Base-by-base conservation (phyloP, 2,797 vertebrate species). In the Siniperca obscura region DNA sequence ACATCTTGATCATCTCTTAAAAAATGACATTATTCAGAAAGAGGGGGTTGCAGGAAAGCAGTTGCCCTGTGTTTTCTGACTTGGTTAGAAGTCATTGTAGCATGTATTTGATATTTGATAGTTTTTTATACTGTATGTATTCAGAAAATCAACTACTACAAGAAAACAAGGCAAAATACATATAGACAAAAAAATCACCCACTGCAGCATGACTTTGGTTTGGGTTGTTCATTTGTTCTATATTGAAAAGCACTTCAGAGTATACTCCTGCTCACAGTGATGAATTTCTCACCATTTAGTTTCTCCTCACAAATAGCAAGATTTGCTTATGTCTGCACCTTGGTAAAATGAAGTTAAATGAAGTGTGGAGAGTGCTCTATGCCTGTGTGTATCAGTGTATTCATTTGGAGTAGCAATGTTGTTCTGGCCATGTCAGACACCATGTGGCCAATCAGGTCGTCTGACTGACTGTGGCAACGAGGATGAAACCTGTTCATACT, bases 261-360 rank as follows among this genome's bases (percentile, higher is more conserved):
- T 60, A 57, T 55, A 40, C 59, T 78, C 44, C 55, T 57, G 70
- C 84, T 85, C 59, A 65, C 76, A 38, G 60, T 83, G 77, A 88
- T 72, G 64, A 76, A 80, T 86, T 74, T 85, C 68, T 86, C 57
- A 3, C 72, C 38, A 46, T 86, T 83, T 81, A 78, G 75, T 80
- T 88, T 87, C 64, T 70, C 53, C 57, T 81, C 74, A 74, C 79
- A 86, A 87, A 71, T 71, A 76, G 59, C 65, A n/a, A 19, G 38
- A 25, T 90, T 52, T 88, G 87, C 79, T 85, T 90, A 74, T 68
- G 69, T 84, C 66, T 75, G 89, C 84, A 87, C 64, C 59, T 76
- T 64, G 46, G 44, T 78, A 56, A 87, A 92, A 91, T 81, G 13
- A 87, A 83, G 75, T 86, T 87, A 81, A 90, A 89, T 86, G 77